Percentiles rank a stretch among this genome's conserved stretches.
These are phyloP conservation scores for Chascanopsetta lugubris DNA, from an alignment of 2,113 vertebrate genomes.

Conservation along the genomic window DNA sequence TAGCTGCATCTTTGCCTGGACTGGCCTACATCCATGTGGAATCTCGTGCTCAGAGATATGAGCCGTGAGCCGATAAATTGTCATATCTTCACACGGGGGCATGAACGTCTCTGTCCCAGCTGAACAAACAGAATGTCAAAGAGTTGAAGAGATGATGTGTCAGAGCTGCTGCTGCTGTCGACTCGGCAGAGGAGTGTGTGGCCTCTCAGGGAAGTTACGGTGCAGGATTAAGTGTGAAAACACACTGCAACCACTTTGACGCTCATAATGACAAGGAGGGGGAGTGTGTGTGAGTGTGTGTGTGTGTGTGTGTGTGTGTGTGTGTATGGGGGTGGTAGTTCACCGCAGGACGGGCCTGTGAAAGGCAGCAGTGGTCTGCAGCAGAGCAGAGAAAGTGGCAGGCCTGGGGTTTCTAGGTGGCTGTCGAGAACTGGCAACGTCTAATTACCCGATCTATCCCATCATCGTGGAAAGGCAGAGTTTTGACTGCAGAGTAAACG, in stretches of 20 bases:
- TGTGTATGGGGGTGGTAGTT: slow-evolving; percentile 7
- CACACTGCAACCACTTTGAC: slow-evolving; percentile 48
- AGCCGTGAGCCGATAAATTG: not conserved
- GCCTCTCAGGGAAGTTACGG: slow-evolving; percentile 42
- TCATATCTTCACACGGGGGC: slow-evolving; percentile 17
- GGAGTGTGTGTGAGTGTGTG: no score
- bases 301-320: no score
- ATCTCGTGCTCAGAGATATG: no score
- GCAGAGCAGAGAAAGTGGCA: slow-evolving; percentile 34
- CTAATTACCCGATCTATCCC: slow-evolving; percentile 59
- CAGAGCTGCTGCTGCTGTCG: slow-evolving; percentile 22
- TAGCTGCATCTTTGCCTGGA: no score
- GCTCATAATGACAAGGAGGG: slow-evolving; percentile 49
- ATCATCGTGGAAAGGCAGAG: slow-evolving; percentile 37
- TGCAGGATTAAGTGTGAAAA: slow-evolving; percentile 55
- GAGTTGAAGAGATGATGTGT: slow-evolving; percentile 12
- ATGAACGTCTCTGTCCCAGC: slow-evolving; percentile 38
- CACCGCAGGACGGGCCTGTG: slow-evolving; percentile 34
- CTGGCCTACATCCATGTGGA: no score
- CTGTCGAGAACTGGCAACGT: slow-evolving; percentile 26
- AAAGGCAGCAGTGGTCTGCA: slow-evolving; percentile 48
- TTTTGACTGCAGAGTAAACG: slow-evolving; percentile 62
- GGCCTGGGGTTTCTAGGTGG: slow-evolving; percentile 36
- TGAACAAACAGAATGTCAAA: slow-evolving; percentile 65
- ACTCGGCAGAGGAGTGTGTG: slow-evolving; percentile 37